Base-by-base conservation (phyloP, 37 sponge, comb jelly and placozoan species). In the Diacarnus erythraeanus region DNA sequence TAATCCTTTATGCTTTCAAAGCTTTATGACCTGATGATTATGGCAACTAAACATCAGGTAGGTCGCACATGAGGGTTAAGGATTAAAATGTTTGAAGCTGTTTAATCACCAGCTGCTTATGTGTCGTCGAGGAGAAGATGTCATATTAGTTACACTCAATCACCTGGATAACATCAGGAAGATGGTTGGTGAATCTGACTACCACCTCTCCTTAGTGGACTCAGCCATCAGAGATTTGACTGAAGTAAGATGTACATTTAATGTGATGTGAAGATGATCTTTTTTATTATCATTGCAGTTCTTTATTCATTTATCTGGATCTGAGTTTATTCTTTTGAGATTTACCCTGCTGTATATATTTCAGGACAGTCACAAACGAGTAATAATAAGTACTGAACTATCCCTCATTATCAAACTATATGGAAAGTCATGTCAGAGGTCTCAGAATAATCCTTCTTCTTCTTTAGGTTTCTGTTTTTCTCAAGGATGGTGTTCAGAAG, bases 11-110 rank as follows among this genome's bases (percentile, higher is more conserved):
- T 54, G 56, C 10, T 10, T 54, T 20, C 56, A 54, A 20, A 95
- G 90, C 92, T 97, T 1, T 97, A 86, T 40, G 97, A 97, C 56
- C 83, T 97, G 59, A 97, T 97, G 94, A 37, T 86, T 22, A 97
- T 97, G 97, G 87, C 97, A 1, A 67, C 89, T 76, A 97, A 97
- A 61, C 90, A 97, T 59, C 92, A 97, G 91, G 96, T 94, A 58
- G n/a, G n/a, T n/a, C n/a, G n/a, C 1, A 15, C 74, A 64, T 59
- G 35, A 59, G 25, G 31, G 23, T 60, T 6, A 4, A 60, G 4
- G 9, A 25, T 20, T 60, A 17, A 60, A 60, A 20, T 25, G 27
- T 60, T 36, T 36, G 69, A 27, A 21, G n/a, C n/a, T n/a, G n/a
- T n/a, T n/a, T n/a, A n/a, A 58, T 9, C 66, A 38, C 21, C 76